Evolutionary conservation across 2,113 vertebrate species (phyloP).

Genomic region (Scomber scombrus): DNA sequence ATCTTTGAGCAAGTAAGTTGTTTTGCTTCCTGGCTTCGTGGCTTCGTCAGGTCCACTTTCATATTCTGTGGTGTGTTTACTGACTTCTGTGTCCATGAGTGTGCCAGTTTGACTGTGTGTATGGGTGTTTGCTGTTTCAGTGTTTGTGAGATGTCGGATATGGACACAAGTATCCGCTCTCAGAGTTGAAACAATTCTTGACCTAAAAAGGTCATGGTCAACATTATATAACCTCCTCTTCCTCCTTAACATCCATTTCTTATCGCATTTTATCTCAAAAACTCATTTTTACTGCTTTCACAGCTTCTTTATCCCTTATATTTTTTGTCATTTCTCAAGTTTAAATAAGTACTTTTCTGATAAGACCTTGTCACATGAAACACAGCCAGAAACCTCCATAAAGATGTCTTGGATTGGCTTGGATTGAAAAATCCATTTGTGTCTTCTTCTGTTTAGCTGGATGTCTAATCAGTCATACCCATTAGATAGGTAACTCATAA

Average conservation of each 20-base stretch:
- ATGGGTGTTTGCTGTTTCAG: slow-evolving; percentile 17
- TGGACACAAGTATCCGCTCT: slow-evolving; percentile 25
- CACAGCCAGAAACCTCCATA: slow-evolving; percentile 19
- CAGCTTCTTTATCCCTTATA: slow-evolving; percentile 40
- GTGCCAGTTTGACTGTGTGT: slow-evolving; percentile 7
- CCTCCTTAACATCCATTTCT: background rate
- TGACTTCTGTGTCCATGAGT: slow-evolving; percentile 10
- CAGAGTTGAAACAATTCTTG: slow-evolving; percentile 42
- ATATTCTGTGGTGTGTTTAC: background rate
- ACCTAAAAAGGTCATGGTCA: slow-evolving; percentile 64
- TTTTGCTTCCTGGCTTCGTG: slow-evolving; percentile 8
- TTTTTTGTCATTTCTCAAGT: slow-evolving; percentile 7
- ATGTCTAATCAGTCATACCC: slow-evolving; percentile 18
- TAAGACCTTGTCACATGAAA: slow-evolving; percentile 14
- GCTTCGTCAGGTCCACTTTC: background rate
- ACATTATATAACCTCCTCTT: slow-evolving; percentile 30
- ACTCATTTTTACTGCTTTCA: slow-evolving; percentile 18
- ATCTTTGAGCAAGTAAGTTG: background rate
- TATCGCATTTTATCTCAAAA: background rate
- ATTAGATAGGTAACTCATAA: slow-evolving; percentile 15
- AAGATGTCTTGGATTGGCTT: background rate
- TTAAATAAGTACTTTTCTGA: slow-evolving; percentile 34
- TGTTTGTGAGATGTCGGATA: slow-evolving; percentile 34
- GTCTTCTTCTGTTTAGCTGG: slow-evolving; percentile 11
- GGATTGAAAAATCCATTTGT: background rate